Base-by-base conservation (phyloP, 1,140 invertebrate genomes). In the Acromyrmex charruanus region DNA sequence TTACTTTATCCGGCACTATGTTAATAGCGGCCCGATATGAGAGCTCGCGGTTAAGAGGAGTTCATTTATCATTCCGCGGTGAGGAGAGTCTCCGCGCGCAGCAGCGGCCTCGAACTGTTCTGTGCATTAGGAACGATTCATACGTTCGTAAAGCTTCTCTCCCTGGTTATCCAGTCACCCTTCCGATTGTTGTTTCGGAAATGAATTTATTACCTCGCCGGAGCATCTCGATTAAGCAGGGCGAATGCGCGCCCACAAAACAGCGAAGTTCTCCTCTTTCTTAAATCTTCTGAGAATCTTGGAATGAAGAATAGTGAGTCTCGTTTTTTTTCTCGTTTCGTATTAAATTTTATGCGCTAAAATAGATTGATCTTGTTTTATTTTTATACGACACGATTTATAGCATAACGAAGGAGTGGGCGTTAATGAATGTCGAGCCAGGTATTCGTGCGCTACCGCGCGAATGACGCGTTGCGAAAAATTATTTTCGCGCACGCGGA, bases 1-100 rank as follows among this genome's bases (percentile, higher is more conserved):
- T 95, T 95, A 95, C 93, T 95, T 95, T 95, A 94, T 94, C 94
- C 94, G 92, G 93, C 92, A 93, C 93, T 95, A 95, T 95, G 94
- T 95, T 95, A 95, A 95, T 95, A 95, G 94, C 93, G 86, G 91
- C 87, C 92, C 94, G 94, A 95, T 95, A 94, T 93, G 93, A 94
- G 93, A 94, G 92, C 93, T 94, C 94, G 93, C 93, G 93, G 92
- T 93, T 93, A 92, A 93, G 92, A 93, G 93, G 89, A 94, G 92
- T 95, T 94, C 95, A 95, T 95, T 95, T 95, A 95, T 95, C 94
- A 95, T 94, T 94, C 86, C 80, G 85, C 71, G 86, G 72, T 86
- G 69, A 74, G 74, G 79, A 82, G 80, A 74, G 31, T 74, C 58
- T 58, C 31, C 81, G 88, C 80, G 79, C 82, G 31, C 79, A 81